Evolutionary conservation across 2,888 invertebrate species (phyloP).

Genomic region (Drosophila seclusa): DNA sequence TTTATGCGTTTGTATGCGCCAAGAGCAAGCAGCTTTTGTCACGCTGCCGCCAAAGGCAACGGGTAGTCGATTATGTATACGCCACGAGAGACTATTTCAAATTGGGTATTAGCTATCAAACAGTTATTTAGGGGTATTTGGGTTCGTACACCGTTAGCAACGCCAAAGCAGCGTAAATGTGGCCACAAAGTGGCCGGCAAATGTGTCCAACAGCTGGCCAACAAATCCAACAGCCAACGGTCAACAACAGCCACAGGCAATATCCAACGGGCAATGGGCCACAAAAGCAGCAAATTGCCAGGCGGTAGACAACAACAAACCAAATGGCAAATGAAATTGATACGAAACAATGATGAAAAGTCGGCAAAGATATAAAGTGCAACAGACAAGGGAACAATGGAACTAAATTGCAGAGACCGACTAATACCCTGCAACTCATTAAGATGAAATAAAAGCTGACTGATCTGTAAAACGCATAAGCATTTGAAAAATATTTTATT

Average conservation of each 20-base stretch:
- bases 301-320: conserved; percentile 52
- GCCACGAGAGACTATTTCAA: conserved; percentile 11
- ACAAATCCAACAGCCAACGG: conserved; percentile 29
- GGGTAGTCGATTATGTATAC: conserved; percentile 8
- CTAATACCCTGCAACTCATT: conserved; percentile 19
- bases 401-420: conserved; percentile 2
- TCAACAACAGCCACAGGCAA: conserved; percentile 13
- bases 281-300: conserved; percentile 60
- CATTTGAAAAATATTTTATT: background rate
- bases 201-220: conserved; percentile 64
- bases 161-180: conserved; percentile 52
- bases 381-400: conserved; percentile 27
- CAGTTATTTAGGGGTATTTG: conserved; percentile 60
- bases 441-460: background rate
- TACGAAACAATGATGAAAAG: conserved; percentile 68
- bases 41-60: background rate
- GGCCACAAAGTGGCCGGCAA: conserved; percentile 72
- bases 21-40: conserved; percentile 42
- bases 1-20: background rate
- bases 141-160: conserved; percentile 10
- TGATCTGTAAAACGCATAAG: background rate
- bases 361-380: conserved; percentile 48
- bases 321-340: conserved; percentile 60
- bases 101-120: conserved; percentile 51
- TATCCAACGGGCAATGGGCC: conserved; percentile 35